Percentiles rank a stretch among this genome's conserved stretches.
Evolutionary conservation across 2,888 invertebrate species (phyloP).

Genomic region (Athalia cordata): DNA sequence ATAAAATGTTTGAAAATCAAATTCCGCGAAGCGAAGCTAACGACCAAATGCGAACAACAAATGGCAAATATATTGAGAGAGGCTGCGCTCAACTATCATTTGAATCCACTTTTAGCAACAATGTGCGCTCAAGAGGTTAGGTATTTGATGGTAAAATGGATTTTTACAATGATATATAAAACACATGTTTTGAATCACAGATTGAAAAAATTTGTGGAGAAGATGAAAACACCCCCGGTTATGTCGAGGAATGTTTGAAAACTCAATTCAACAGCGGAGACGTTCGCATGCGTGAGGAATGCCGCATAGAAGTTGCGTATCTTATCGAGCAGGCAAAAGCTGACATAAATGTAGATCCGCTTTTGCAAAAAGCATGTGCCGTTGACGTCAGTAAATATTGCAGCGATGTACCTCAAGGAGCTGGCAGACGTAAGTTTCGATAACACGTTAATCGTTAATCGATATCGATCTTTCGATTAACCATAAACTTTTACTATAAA

Average conservation of each 20-base stretch:
- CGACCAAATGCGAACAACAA: constrained; percentile 87
- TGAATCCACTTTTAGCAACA: constrained; percentile 90
- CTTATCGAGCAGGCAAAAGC: constrained; percentile 92
- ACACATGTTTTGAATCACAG: constrained; percentile 59
- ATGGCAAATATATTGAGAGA: constrained; percentile 88
- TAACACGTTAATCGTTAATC: not conserved
- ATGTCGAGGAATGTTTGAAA: constrained; percentile 94
- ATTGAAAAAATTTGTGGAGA: constrained; percentile 74
- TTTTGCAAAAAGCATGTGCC: constrained; percentile 91
- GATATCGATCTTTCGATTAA: not conserved
- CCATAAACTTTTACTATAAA: not conserved
- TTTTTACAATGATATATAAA: constrained; percentile 48
- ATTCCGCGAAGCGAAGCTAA: constrained; percentile 84
- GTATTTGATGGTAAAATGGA: constrained; percentile 66
- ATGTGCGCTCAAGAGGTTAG: constrained; percentile 84
- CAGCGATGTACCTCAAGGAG: constrained; percentile 87
- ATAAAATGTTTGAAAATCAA: constrained; percentile 89
- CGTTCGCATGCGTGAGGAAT: constrained; percentile 83
- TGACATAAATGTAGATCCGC: constrained; percentile 96
- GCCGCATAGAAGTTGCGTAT: constrained; percentile 89
- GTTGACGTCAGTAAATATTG: constrained; percentile 89
- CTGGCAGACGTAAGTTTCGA: constrained; percentile 87
- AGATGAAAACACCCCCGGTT: constrained; percentile 76
- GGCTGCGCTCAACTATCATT: constrained; percentile 91
- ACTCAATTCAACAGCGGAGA: constrained; percentile 80